Evolutionary conservation across 2,888 invertebrate species (phyloP), one percentile per base, ranked within the genome.

Genomic region (Dascillus cervinus): DNA sequence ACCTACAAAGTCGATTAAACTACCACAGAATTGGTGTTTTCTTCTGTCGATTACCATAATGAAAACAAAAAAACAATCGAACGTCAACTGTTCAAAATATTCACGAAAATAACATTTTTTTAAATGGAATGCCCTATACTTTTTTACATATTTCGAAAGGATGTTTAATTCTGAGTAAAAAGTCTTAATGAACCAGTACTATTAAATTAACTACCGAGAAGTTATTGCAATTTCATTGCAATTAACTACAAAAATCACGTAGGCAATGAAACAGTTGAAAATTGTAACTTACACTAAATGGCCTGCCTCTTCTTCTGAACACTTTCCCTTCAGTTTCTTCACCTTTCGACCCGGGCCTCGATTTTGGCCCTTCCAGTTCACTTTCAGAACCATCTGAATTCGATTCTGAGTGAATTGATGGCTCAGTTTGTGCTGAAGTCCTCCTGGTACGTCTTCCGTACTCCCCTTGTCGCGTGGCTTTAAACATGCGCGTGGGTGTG

Each of bases 341-440:
- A 9, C 44, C 46, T 46, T 62, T 64, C 11, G 45, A 47, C 6
- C 54, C 56, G 34, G 58, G 58, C 35, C 60, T 50, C 4, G 60
- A 58, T 19, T 58, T 53, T 6, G 55, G 45, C 10, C 51, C 39
- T 37, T 61, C 62, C 3, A 42, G 39, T 37, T 54, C 54, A 28
- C 58, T 58, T 37, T 55, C 59, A 2, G 55, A 56, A 10, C 64
- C 64, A 39, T 73, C 73, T 6, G 71, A 72, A 29, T 75, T 74
- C 2, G 72, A 70, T 37, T 76, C 77, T 1, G 72, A 73, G 36
- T 66, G 72, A 37, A 72, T 58, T 0, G 75, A 75, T 32, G 71
- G 64, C 24, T 77, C 77, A 0, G 71, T 71, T 40, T 75, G 75
- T 9, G 68, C 70, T 1, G 76, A 77, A 14, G 67, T 69, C 32